These are phyloP conservation scores for Malurus alboscapulatus DNA, from an alignment of 2,113 vertebrate species.

Conservation along the genomic window DNA sequence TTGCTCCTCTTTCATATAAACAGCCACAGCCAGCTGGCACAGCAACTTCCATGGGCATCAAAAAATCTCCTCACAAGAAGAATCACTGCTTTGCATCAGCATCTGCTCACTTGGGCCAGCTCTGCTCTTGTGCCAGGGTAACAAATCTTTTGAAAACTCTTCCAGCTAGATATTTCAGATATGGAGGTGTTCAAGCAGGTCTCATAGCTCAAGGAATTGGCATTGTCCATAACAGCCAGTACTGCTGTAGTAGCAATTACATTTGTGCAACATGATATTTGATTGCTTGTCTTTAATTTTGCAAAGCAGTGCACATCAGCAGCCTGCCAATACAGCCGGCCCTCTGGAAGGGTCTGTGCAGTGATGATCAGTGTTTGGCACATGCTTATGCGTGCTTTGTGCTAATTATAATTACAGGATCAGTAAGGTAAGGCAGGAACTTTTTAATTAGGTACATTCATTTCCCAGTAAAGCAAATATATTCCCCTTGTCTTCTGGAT, in stretches of 20 bases:
- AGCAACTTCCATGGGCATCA: not conserved
- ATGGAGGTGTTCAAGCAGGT: not conserved
- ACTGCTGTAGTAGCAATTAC: slow-evolving; percentile 9
- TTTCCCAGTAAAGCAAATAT: slow-evolving; percentile 20
- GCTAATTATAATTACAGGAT: slow-evolving; percentile 56
- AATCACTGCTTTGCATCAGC: not conserved
- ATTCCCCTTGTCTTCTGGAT: not conserved
- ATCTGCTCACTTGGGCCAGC: not conserved
- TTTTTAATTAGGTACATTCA: slow-evolving; percentile 22
- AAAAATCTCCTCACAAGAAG: not conserved
- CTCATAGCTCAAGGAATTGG: slow-evolving; percentile 15
- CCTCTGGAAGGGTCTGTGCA: not conserved
- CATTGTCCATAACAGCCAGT: not conserved
- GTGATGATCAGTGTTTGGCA: slow-evolving; percentile 15
- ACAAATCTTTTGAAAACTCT: not conserved
- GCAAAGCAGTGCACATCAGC: slow-evolving; percentile 41
- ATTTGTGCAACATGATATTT: slow-evolving; percentile 30
- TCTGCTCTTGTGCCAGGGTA: not conserved
- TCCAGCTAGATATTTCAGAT: not conserved
- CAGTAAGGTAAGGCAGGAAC: slow-evolving; percentile 13
- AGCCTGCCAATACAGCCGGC: slow-evolving; percentile 13
- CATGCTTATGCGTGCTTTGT: slow-evolving; percentile 26
- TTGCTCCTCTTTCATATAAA: not conserved
- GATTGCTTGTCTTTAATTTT: slow-evolving; percentile 53
- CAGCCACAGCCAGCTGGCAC: not conserved